phyloP scores from a whole-genome alignment of 1,140 invertebrate species.

The Drosophila nasuta region DNA sequence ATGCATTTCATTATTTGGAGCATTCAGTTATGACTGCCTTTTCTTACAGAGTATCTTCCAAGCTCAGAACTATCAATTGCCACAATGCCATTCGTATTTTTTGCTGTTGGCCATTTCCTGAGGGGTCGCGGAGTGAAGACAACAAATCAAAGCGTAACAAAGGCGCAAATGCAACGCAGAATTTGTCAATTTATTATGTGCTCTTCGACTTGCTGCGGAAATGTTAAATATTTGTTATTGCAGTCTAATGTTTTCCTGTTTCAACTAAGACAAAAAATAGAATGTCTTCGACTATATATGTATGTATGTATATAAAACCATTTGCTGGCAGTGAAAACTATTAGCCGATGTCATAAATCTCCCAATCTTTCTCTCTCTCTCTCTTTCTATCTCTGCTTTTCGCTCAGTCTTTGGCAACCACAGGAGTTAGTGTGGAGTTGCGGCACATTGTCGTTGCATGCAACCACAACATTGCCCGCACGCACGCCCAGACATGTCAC shows the following conservation, averaged over 20 bases:
- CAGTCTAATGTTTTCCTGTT: constrained; percentile 77
- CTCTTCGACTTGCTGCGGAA: constrained; percentile 72
- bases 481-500: constrained; percentile 76
- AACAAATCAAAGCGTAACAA: constrained; percentile 78
- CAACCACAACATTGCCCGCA: constrained; percentile 42
- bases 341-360: constrained; percentile 73
- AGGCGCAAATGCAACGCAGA: constrained; percentile 59
- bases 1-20: too few species aligned
- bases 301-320: too few species aligned
- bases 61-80: background rate
- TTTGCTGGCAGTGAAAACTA: constrained; percentile 71
- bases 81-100: constrained; percentile 1
- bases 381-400: constrained; percentile 8
- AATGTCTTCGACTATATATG: constrained; percentile 7
- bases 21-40: too few species aligned
- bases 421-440: background rate
- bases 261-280: constrained; percentile 56
- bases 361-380: background rate
- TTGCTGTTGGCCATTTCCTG: constrained; percentile 46
- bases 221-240: constrained; percentile 83
- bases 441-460: constrained; percentile 19
- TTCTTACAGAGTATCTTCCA: background rate
- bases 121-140: constrained; percentile 20
- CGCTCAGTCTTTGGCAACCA: constrained; percentile 28
- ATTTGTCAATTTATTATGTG: constrained; percentile 76